Percentiles rank a stretch among this genome's conserved stretches.
phyloP scores from a whole-genome alignment of 2,113 vertebrate species.

The Psammodynastes pulverulentus region DNA sequence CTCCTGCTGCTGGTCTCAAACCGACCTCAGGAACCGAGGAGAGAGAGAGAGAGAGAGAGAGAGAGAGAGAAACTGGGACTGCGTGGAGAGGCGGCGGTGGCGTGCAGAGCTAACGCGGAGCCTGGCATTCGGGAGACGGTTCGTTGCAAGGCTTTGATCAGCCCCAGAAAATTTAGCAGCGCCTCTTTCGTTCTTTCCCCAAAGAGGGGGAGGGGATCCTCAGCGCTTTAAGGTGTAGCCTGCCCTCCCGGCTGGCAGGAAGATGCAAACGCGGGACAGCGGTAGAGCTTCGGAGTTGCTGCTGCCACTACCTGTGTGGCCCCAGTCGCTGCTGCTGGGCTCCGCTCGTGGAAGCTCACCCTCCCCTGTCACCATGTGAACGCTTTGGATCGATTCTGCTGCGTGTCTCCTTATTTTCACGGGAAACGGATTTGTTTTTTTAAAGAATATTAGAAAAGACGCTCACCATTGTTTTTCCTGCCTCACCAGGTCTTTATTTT shows the following conservation, averaged over 20 bases:
- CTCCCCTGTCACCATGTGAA: conserved; percentile 41
- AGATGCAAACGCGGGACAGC: conserved; percentile 74
- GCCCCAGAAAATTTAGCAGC: conserved; percentile 41
- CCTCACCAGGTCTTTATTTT: conserved; percentile 4
- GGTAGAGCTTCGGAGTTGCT: conserved; percentile 43
- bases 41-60: conserved; percentile 6
- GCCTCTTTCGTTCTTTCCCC: conserved; percentile 39
- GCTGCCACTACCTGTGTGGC: conserved; percentile 91
- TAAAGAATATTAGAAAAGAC: not conserved
- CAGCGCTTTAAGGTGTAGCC: conserved; percentile 39
- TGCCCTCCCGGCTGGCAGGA: conserved; percentile 49
- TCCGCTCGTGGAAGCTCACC: conserved; percentile 22
- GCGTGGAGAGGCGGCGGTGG: not conserved
- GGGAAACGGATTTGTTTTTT: not conserved
- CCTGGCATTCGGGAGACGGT: conserved; percentile 6
- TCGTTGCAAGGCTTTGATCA: conserved; percentile 37
- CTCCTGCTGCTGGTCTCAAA: conserved; percentile 67
- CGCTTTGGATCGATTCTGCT: conserved; percentile 25
- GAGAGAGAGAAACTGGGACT: conserved; percentile 4
- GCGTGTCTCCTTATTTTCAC: not conserved
- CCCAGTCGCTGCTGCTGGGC: conserved; percentile 64
- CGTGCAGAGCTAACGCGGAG: conserved; percentile 29
- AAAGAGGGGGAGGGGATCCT: conserved; percentile 1
- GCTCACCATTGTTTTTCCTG: not conserved
- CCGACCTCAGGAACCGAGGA: conserved; percentile 38